Evolutionary conservation across 2,888 invertebrate genomes (phyloP).

Genomic region (Gandaritis pyraliata): DNA sequence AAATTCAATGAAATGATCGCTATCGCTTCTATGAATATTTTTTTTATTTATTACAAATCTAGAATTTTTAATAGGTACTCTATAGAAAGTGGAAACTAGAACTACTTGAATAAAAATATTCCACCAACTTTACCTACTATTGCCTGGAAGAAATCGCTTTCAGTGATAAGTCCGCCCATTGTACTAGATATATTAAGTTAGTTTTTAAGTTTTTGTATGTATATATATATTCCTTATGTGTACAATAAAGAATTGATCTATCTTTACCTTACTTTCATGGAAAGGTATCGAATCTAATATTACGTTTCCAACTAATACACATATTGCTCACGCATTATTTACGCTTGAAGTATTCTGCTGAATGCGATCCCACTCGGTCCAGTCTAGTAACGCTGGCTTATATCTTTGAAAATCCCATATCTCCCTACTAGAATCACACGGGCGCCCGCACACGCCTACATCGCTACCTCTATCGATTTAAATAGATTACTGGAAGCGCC

Average conservation of each 20-base stretch:
- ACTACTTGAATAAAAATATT: too few relatives aligned
- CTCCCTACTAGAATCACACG: slow-evolving; percentile 79
- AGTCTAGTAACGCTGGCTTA: slow-evolving; percentile 63
- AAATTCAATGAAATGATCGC: neutral
- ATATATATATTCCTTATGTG: too few relatives aligned
- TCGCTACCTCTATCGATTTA: slow-evolving; percentile 41
- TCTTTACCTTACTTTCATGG: neutral
- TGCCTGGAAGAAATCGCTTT: too few relatives aligned
- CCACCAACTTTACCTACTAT: neutral
- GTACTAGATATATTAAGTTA: too few relatives aligned
- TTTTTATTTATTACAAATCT: too few relatives aligned
- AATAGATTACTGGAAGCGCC: slow-evolving; percentile 27
- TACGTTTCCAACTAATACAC: slow-evolving; percentile 21
- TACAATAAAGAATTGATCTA: too few relatives aligned
- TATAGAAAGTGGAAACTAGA: too few relatives aligned
- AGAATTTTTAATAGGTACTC: too few relatives aligned
- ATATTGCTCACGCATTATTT: slow-evolving; percentile 31
- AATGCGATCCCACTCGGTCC: slow-evolving; percentile 59
- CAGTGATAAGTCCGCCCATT: too few relatives aligned
- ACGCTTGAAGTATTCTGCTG: slow-evolving; percentile 39
- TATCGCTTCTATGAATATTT: too few relatives aligned
- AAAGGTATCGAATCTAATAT: slow-evolving; percentile 16
- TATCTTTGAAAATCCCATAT: slow-evolving; percentile 77
- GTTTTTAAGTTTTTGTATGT: too few relatives aligned
- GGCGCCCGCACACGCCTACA: slow-evolving; percentile 73